Evolutionary conservation across 2,888 invertebrate genomes (phyloP).

Genomic region (Balanococcus diminutus): DNA sequence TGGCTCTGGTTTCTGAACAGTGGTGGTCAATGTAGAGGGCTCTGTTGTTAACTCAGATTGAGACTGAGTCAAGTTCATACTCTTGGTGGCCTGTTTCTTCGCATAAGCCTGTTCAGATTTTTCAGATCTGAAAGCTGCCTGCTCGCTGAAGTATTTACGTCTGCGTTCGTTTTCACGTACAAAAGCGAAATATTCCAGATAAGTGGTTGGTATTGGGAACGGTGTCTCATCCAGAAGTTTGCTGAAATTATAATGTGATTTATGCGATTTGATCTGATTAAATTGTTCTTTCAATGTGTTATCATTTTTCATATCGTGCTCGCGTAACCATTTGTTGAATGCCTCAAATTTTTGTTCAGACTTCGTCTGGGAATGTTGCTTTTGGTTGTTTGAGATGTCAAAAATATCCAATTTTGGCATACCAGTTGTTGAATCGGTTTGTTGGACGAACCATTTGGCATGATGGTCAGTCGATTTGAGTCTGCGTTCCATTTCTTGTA

Average conservation of each 20-base stretch:
- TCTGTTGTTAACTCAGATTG: too few relatives aligned
- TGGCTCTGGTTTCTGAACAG: not conserved
- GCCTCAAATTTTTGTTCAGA: not conserved
- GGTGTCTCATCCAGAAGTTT: not conserved
- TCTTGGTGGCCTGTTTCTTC: too few relatives aligned
- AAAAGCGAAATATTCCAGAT: not conserved
- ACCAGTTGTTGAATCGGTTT: not conserved
- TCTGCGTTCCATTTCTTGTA: slow-evolving; percentile 1
- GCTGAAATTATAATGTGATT: not conserved
- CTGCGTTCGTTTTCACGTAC: not conserved
- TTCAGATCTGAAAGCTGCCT: not conserved
- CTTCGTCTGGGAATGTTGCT: not conserved
- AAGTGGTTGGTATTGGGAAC: not conserved
- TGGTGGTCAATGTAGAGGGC: not conserved
- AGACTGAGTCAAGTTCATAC: too few relatives aligned
- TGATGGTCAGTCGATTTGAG: not conserved
- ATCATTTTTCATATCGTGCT: not conserved
- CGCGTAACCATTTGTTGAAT: not conserved
- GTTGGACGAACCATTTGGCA: not conserved
- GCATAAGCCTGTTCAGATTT: not conserved
- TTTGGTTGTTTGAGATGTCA: not conserved
- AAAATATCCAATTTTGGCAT: not conserved
- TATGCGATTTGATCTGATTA: not conserved
- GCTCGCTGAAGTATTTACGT: not conserved
- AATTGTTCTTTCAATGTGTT: not conserved